Base-by-base conservation (phyloP, 2,888 invertebrate genomes). In the Pseudoips prasinana region DNA sequence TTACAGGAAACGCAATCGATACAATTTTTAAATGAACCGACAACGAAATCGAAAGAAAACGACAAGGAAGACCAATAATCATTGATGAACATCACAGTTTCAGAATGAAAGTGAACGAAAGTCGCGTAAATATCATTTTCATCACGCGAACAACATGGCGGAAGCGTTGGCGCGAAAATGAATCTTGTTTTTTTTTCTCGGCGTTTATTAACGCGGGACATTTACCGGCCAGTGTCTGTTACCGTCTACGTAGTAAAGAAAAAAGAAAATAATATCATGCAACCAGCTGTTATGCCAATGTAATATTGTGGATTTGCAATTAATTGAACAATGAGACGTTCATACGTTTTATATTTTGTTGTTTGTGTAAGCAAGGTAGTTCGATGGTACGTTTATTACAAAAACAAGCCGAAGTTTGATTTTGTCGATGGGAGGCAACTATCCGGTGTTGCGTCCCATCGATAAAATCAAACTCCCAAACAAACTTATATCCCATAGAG, bases 21-120 rank as follows among this genome's bases (percentile, higher is more conserved):
- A 36, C 34, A 31, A 46, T 40, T 35, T 43, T 29, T 11, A 39
- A 54, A 14, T 5, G 14, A 43, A 32, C 25, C 10, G 32, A 39
- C 22, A 29, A 44, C 31, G 28, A 30, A 37, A 45, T 28, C 33
- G 23, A 49, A 49, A 52, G 58, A 64, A 64, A 63, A 55, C 51
- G 59, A 66, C 54, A 49, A 64, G 62, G 60, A 64, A 68, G 71
- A 63, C 58, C 54, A 64, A 47, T 53, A 51, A 48, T 54, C 39
- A 48, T 38, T 57, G 52, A 57, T 57, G 54, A 60, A 52, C 47
- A 75, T 70, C 71, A 73, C 65, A 68, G 68, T 69, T 75, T 73
- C 73, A 76, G 73, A 81, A 80, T 64, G 83, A 86, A 86, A 86
- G 86, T 78, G 78, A 82, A 82, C 60, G 86, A 85, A 85, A 84